Conservation (phyloP, 2,797 vertebrate species). For the Phoebastria nigripes region DNA sequence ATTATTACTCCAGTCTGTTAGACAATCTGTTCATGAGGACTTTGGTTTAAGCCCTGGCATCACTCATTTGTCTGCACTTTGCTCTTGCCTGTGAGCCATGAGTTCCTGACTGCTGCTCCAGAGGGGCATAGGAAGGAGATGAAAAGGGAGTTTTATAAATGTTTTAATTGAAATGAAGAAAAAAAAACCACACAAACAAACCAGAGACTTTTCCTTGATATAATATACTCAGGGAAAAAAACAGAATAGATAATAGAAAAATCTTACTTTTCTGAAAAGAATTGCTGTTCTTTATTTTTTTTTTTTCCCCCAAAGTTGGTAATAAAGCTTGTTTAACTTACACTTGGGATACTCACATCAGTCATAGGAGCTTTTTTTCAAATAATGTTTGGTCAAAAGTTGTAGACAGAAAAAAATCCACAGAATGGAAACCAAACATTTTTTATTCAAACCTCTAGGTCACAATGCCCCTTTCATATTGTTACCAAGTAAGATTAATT, state of each 20-base stretch:
- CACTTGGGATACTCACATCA: background rate
- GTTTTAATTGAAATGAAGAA: background rate
- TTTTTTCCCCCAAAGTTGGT: fast-evolving
- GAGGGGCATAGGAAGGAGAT: background rate
- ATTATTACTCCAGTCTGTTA: conserved; percentile 67
- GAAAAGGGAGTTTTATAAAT: background rate
- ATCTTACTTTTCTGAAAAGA: background rate
- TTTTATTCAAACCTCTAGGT: background rate
- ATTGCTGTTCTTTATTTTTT: background rate
- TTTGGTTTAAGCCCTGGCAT: conserved; percentile 49
- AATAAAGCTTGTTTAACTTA: background rate
- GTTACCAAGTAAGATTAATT: background rate
- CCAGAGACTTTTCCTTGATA: background rate
- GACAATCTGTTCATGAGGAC: conserved; percentile 64
- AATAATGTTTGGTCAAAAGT: background rate
- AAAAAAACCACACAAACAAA: background rate
- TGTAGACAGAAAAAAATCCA: background rate
- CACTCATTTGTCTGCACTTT: conserved; percentile 57
- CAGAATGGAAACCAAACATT: background rate
- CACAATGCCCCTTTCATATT: background rate
- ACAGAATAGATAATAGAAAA: background rate
- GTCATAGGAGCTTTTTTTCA: background rate
- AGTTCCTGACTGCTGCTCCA: background rate
- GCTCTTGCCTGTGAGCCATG: conserved; percentile 32
- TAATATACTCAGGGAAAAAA: background rate